phyloP scores from a whole-genome alignment of 2,113 vertebrate genomes.

The Columba janthina region DNA sequence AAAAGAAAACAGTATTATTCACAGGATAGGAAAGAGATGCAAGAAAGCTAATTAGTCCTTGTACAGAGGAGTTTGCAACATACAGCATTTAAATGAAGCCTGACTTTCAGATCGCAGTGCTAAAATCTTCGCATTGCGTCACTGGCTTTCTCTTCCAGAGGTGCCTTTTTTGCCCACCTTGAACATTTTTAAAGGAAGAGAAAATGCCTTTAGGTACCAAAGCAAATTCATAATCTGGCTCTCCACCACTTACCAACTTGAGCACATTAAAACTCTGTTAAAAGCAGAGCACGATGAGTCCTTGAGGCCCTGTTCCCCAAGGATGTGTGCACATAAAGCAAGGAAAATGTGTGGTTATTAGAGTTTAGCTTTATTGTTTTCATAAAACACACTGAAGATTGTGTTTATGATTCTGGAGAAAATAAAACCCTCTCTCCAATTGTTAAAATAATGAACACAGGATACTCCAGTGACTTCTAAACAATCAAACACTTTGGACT shows the following conservation, averaged over 20 bases:
- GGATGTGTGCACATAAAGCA: conserved; percentile 60
- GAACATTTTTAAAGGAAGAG: conserved; percentile 25
- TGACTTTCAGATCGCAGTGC: not conserved
- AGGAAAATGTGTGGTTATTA: conserved; percentile 71
- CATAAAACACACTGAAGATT: conserved; percentile 69
- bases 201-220: conserved; percentile 21
- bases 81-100: conserved; percentile 3
- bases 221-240: conserved; percentile 21
- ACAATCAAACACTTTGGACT: conserved; percentile 38
- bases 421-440: conserved; percentile 59
- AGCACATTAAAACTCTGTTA: conserved; percentile 37
- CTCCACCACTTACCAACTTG: conserved; percentile 4
- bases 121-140: not conserved
- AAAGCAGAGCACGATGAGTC: conserved; percentile 54
- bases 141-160: not conserved
- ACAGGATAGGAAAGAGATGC: conserved; percentile 6
- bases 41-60: conserved; percentile 43
- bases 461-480: conserved; percentile 59
- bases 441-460: conserved; percentile 58
- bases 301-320: conserved; percentile 61
- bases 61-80: not conserved
- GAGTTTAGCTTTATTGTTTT: conserved; percentile 72
- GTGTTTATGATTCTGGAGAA: conserved; percentile 64
- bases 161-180: conserved; percentile 17
- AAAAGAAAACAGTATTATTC: conserved; percentile 59